Percentiles rank a stretch among this genome's conserved stretches.
Evolutionary conservation across 2,113 vertebrate genomes (phyloP).

Genomic region (Corythornis madagascariensis): DNA sequence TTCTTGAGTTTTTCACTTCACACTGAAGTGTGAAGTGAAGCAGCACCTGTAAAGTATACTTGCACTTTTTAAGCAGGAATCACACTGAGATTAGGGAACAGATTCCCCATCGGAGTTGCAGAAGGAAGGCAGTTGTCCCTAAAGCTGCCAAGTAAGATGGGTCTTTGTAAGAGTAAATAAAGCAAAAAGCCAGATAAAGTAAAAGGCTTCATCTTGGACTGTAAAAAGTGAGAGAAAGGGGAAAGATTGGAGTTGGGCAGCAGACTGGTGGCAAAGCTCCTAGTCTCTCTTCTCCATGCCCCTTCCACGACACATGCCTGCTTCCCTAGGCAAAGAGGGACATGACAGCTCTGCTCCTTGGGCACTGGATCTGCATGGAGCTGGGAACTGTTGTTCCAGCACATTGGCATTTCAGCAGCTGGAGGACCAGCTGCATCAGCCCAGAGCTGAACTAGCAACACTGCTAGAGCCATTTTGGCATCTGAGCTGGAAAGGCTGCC

Average conservation of each 20-base stretch:
- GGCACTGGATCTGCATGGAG: background rate
- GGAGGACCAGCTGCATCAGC: background rate
- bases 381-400: background rate
- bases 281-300: background rate
- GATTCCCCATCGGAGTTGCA: background rate
- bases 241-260: background rate
- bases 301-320: background rate
- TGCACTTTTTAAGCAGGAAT: background rate
- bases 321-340: background rate
- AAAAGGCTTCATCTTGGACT: background rate
- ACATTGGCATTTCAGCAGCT: background rate
- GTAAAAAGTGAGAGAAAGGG: background rate
- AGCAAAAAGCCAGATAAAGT: background rate
- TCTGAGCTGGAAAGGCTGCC: background rate
- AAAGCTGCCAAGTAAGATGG: background rate
- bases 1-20: background rate
- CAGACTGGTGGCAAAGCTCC: background rate
- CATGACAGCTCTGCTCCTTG: background rate
- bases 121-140: background rate
- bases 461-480: background rate
- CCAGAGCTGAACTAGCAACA: background rate
- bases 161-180: background rate
- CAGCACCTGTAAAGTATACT: background rate
- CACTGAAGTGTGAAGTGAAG: background rate
- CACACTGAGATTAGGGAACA: background rate